Evolutionary conservation across 1,140 invertebrate genomes (phyloP).

Genomic region (Cotesia chilonis): DNA sequence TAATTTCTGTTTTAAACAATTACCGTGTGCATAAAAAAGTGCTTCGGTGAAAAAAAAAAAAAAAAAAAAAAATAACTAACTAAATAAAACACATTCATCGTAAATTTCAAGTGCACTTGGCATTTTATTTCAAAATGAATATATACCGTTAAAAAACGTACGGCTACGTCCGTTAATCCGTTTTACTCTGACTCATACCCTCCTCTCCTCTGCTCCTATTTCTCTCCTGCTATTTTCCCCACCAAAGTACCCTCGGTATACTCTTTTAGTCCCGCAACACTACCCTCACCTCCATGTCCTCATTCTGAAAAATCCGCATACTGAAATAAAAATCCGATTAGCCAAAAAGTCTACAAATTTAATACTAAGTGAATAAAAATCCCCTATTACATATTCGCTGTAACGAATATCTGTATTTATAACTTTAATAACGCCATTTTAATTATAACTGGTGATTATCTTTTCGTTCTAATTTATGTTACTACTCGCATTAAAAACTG

Average conservation of each 20-base stretch:
- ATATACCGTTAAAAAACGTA: constrained; percentile 8
- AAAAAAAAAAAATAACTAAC: too few species aligned
- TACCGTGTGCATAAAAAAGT: not conserved
- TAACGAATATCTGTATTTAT: not conserved
- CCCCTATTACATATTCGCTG: not conserved
- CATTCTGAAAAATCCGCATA: constrained; percentile 4
- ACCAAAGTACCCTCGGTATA: too few species aligned
- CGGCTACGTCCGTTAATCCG: constrained; percentile 15
- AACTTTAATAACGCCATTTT: too few species aligned
- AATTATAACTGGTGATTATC: too few species aligned
- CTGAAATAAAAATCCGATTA: constrained; percentile 15
- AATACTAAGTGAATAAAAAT: constrained; percentile 17
- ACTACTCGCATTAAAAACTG: too few species aligned
- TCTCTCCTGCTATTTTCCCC: too few species aligned
- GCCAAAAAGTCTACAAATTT: constrained; percentile 14
- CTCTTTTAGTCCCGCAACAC: not conserved
- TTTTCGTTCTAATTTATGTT: too few species aligned
- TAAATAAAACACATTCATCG: constrained; percentile 5
- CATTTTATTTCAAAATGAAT: constrained; percentile 3
- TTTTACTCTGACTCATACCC: not conserved
- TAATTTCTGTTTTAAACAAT: constrained; percentile 7
- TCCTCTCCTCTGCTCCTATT: too few species aligned
- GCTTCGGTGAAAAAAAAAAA: not conserved
- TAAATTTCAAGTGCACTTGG: constrained; percentile 16
- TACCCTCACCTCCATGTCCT: not conserved